Evolutionary conservation across 2,888 invertebrate species (phyloP).

Genomic region (Macrophya alboannulata): DNA sequence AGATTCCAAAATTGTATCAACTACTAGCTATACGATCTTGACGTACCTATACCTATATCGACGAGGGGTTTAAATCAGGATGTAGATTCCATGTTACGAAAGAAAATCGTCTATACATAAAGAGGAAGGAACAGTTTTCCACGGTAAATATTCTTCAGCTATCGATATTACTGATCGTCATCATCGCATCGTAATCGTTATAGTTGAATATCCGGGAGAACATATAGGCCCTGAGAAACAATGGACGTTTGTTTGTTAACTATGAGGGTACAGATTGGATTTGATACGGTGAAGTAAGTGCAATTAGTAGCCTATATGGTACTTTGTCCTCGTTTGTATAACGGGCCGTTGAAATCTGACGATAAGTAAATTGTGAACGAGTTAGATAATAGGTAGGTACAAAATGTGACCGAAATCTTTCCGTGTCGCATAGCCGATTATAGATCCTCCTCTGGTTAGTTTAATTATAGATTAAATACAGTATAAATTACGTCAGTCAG

Average conservation of each 20-base stretch:
- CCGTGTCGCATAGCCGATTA: constrained; percentile 1
- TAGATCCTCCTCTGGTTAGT: not conserved
- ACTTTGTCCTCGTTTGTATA: not conserved
- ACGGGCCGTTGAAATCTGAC: not conserved
- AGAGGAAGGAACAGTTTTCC: not conserved
- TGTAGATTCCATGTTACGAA: not conserved
- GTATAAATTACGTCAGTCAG: constrained; percentile 6
- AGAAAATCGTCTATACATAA: not conserved
- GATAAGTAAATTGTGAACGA: not conserved
- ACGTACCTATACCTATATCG: not conserved
- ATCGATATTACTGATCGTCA: not conserved
- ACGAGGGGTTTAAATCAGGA: not conserved
- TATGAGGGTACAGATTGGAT: not conserved
- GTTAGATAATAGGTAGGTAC: too few species aligned
- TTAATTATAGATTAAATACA: constrained; percentile 26
- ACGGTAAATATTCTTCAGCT: not conserved
- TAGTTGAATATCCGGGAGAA: too few species aligned
- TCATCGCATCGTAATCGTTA: too few species aligned
- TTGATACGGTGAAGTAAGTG: not conserved
- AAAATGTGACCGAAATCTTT: not conserved
- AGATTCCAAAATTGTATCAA: constrained; percentile 23
- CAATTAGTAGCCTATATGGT: not conserved
- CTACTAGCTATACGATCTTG: not conserved
- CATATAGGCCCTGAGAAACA: too few species aligned
- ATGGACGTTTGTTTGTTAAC: not conserved